These are phyloP conservation scores for Pangasianodon hypophthalmus DNA, from an alignment of 2,113 vertebrate species.

Conservation along the genomic window DNA sequence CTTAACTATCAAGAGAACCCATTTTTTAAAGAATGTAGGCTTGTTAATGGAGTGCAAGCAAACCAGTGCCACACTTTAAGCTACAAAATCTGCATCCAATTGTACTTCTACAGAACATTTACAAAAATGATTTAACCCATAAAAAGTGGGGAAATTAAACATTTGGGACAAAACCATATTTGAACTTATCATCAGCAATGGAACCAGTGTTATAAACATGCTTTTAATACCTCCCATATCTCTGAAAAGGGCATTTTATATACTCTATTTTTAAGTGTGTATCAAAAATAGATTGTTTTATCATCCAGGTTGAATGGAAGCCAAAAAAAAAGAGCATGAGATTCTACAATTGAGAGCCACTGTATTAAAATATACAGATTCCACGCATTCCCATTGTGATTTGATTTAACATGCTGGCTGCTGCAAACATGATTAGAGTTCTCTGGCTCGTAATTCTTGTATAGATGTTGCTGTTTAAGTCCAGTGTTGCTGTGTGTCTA, in stretches of 20 bases:
- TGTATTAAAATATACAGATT: background rate
- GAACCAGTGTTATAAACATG: background rate
- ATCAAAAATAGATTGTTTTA: background rate
- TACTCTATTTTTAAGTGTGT: background rate
- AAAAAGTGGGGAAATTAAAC: background rate
- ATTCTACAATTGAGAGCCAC: background rate
- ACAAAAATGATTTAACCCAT: background rate
- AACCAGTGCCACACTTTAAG: background rate
- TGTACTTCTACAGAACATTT: background rate
- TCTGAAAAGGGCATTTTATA: background rate
- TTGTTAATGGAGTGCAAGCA: background rate
- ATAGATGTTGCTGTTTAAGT: background rate
- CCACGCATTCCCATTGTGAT: background rate
- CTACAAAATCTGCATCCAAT: background rate
- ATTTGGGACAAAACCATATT: background rate
- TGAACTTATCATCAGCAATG: background rate
- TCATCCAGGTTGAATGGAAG: background rate
- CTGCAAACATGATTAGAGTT: background rate
- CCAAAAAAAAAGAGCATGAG: background rate
- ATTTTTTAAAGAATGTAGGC: background rate
- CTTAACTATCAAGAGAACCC: background rate
- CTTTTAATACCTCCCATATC: background rate
- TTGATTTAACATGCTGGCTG: background rate
- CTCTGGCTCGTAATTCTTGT: background rate
- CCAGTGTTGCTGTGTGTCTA: background rate